Evolutionary conservation across 2,888 invertebrate genomes (phyloP).

Genomic region (Noctua janthe): DNA sequence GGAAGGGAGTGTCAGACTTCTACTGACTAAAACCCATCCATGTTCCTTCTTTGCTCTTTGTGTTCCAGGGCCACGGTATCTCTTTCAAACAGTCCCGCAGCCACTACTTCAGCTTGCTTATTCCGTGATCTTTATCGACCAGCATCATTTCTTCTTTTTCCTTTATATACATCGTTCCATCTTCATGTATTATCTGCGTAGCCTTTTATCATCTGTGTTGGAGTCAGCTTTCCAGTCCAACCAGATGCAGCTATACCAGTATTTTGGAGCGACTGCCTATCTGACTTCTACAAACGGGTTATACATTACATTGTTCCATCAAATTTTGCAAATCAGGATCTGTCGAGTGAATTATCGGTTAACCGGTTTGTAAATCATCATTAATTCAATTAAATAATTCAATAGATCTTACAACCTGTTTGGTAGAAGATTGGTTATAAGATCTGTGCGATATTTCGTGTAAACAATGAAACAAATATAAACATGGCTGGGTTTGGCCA

Average conservation of each 20-base stretch:
- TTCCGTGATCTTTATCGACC: too few relatives aligned
- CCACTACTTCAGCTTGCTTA: too few relatives aligned
- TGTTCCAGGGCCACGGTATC: too few relatives aligned
- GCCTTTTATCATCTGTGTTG: background rate
- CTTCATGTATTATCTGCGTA: too few relatives aligned
- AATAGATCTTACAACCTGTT: background rate
- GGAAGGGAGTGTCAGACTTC: too few relatives aligned
- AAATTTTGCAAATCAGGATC: background rate
- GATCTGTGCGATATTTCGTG: background rate
- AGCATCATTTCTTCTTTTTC: too few relatives aligned
- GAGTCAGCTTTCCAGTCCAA: background rate
- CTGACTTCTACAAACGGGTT: background rate
- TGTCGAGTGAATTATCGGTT: background rate
- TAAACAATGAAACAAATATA: background rate
- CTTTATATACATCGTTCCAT: too few relatives aligned
- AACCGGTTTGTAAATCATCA: background rate
- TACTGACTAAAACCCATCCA: too few relatives aligned
- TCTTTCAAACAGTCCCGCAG: too few relatives aligned
- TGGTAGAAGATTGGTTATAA: background rate
- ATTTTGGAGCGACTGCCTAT: background rate
- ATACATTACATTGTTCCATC: background rate
- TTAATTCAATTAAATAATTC: background rate
- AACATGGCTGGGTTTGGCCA: too few relatives aligned
- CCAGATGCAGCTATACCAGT: background rate
- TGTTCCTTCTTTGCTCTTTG: too few relatives aligned